Evolutionary conservation across 2,797 vertebrate genomes (phyloP), one percentile per base, ranked within the genome.

Genomic region (Leptodactylus fallax): DNA sequence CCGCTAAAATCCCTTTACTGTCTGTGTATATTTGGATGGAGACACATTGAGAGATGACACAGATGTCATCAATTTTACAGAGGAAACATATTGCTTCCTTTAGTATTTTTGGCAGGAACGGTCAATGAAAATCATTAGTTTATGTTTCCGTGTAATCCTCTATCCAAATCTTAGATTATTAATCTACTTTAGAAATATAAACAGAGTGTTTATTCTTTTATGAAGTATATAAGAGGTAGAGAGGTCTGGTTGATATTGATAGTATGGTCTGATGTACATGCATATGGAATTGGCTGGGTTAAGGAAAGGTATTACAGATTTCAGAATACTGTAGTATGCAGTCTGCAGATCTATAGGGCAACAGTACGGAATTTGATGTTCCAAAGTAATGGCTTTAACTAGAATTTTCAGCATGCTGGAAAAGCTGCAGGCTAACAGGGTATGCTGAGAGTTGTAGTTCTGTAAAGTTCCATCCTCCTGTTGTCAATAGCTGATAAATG

Each of bases 21-120:
- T 67, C 60, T 16, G 10, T 17, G 36, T 63, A 55, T 17, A 23
- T 60, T 82, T 47, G 60, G 21, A 63, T 63, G 51, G 81, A 76
- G 79, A 83, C 49, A 23, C 36, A 53, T 7, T 27, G 58, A n/a
- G 55, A 58, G 14, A 79, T 17, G 86, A 83, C 72, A 83, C 84
- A 86, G 58, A 87, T 79, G 86, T 83, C 71, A 56, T 72, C 63
- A 81, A 78, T 77, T 83, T 51, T 21, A 47, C 51, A 79, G 86
- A 67, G 86, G 80, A 87, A 87, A 87, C 81, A 87, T 87, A 67
- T 83, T 87, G 80, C 51, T 83, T 87, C 79, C 80, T 36, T 83
- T 36, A 47, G 58, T 87, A 61, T 87, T 76, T 82, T 55, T 87
- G 60, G 80, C 72, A 83, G 21, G 49, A 45, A 16, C 21, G 27